phyloP scores from a whole-genome alignment of 1,140 invertebrate species.

The Danaus plexippus region DNA sequence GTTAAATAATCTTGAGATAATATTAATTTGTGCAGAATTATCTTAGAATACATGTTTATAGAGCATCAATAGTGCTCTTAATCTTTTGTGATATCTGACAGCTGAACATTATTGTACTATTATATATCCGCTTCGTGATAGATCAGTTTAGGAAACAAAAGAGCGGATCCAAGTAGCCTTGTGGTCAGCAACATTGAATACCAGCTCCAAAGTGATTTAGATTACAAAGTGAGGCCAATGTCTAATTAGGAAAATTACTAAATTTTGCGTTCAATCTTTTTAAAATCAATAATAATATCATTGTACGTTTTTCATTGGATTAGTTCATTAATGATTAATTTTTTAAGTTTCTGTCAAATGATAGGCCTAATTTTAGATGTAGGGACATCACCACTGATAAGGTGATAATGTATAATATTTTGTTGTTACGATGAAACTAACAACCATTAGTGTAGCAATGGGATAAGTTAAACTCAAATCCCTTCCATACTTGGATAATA shows the following conservation, averaged over 20 bases:
- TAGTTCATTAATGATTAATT: neutral
- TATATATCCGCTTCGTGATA: conserved; percentile 30
- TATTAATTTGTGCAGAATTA: no score
- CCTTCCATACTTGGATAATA: no score
- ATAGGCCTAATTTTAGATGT: neutral
- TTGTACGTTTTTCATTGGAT: neutral
- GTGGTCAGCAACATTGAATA: conserved; percentile 21
- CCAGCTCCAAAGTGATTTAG: conserved; percentile 12
- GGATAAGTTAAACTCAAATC: no score
- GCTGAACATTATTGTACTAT: no score
- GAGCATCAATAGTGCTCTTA: no score
- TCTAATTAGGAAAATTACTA: conserved; percentile 16
- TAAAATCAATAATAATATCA: conserved; percentile 13
- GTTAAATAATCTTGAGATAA: no score
- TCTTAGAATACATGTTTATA: no score
- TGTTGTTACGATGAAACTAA: no score
- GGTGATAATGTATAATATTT: no score
- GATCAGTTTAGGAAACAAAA: conserved; percentile 29
- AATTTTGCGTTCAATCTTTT: conserved; percentile 1
- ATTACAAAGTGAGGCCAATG: conserved; percentile 14
- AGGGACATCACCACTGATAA: neutral
- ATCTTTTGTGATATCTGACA: no score
- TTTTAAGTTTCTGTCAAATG: neutral
- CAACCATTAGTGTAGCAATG: no score
- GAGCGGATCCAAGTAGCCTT: conserved; percentile 30